phyloP scores from a whole-genome alignment of 1,140 invertebrate genomes.

The Brachionus koreanus region DNA sequence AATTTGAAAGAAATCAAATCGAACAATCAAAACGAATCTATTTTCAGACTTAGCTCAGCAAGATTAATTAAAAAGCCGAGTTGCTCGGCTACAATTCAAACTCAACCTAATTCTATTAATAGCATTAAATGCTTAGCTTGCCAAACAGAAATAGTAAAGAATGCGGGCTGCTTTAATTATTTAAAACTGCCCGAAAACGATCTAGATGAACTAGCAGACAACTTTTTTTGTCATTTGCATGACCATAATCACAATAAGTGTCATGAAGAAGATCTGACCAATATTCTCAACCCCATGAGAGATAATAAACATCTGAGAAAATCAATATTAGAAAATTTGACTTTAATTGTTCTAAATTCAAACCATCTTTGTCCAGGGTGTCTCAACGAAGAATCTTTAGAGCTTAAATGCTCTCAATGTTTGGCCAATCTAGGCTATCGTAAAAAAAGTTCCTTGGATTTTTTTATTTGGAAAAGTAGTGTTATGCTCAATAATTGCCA shows the following conservation, averaged over 20 bases:
- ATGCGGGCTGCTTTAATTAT: not conserved
- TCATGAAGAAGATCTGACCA: constrained; percentile 16
- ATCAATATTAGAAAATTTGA: constrained; percentile 24
- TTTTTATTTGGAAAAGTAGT: constrained; percentile 19
- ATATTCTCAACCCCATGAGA: not conserved
- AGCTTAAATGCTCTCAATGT: constrained; percentile 25
- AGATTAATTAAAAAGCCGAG: not conserved
- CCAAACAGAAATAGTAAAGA: not conserved
- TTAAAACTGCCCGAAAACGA: constrained; percentile 37
- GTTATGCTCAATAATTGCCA: not conserved
- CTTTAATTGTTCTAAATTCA: not conserved
- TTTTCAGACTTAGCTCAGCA: not conserved
- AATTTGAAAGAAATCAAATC: constrained; percentile 17
- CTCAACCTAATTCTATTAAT: not conserved
- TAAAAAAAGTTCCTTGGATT: not conserved
- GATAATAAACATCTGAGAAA: not conserved
- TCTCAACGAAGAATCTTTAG: not conserved
- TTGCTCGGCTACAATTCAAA: not conserved
- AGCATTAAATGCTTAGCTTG: not conserved
- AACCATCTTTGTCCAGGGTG: not conserved
- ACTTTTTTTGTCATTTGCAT: constrained; percentile 43
- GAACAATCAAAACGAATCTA: not conserved
- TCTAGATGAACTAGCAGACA: constrained; percentile 32
- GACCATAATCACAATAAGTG: constrained; percentile 25
- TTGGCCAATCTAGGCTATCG: not conserved